Conservation (phyloP, 2,113 vertebrate genomes). For the Ceyx melanurus region DNA sequence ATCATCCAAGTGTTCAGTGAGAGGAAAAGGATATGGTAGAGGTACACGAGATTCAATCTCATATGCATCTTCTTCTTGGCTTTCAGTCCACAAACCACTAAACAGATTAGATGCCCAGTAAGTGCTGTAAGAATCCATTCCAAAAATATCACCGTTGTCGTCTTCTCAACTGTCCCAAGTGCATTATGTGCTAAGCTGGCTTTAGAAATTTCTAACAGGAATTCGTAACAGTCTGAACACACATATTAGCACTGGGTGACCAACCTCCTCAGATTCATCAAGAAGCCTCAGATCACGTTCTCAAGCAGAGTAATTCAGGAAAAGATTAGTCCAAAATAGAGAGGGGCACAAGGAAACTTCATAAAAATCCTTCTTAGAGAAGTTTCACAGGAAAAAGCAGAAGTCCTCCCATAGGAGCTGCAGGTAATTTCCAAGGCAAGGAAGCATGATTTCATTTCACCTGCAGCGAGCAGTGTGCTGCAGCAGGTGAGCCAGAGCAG, state of each 20-base stretch:
- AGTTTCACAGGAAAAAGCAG: slow-evolving; percentile 5
- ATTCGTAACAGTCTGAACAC: background rate
- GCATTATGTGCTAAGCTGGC: background rate
- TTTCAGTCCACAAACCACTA: slow-evolving; percentile 80
- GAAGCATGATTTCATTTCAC: background rate
- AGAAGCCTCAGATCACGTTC: slow-evolving; percentile 68
- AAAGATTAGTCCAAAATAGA: background rate
- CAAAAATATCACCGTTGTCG: background rate
- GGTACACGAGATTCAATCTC: slow-evolving; percentile 94
- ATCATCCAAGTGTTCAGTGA: slow-evolving; percentile 81
- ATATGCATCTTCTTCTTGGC: slow-evolving; percentile 85
- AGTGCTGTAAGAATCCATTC: slow-evolving; percentile 90
- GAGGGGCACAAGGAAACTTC: background rate
- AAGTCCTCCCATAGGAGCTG: slow-evolving; percentile 42
- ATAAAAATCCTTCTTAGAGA: background rate
- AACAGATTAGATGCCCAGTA: slow-evolving; percentile 80
- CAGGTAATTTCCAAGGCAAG: slow-evolving; percentile 30
- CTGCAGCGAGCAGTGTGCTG: background rate
- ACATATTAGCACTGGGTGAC: slow-evolving; percentile 47
- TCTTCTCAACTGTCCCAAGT: background rate
- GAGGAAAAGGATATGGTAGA: slow-evolving; percentile 89
- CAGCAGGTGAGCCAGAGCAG: slow-evolving; percentile 18
- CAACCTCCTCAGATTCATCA: slow-evolving; percentile 57
- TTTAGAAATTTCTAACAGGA: background rate
- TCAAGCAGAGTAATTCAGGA: background rate